A percentile compares a stretch with the other conserved stretches of the same genome.
Evolutionary conservation across 2,888 invertebrate genomes (phyloP).

Genomic region (Drosophila phalerata): DNA sequence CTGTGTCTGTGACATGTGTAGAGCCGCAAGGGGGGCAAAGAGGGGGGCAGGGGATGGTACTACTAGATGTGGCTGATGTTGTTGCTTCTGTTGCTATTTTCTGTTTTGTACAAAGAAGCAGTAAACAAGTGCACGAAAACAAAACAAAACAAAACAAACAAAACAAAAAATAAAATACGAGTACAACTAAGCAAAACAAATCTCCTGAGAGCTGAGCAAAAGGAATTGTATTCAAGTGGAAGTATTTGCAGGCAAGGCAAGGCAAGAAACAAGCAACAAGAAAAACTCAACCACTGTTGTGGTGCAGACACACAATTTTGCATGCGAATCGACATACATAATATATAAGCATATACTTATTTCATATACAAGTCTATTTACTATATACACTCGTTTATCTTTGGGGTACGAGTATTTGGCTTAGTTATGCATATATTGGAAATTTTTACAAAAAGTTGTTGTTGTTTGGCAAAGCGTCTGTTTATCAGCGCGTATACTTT

Average conservation of each 20-base stretch:
- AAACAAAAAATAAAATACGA: slow-evolving; percentile 56
- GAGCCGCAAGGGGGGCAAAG: slow-evolving; percentile 13
- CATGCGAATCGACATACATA: slow-evolving; percentile 5
- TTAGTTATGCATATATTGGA: slow-evolving; percentile 57
- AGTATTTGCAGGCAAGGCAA: slow-evolving; percentile 39
- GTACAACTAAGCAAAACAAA: slow-evolving; percentile 50
- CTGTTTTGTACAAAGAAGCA: slow-evolving; percentile 67
- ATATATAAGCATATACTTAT: slow-evolving; percentile 4
- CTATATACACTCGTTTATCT: slow-evolving; percentile 15
- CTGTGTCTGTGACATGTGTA: slow-evolving; percentile 47
- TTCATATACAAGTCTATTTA: slow-evolving; percentile 10
- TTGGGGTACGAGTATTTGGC: slow-evolving; percentile 17
- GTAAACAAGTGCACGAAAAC: slow-evolving; percentile 76
- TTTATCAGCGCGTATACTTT: slow-evolving; percentile 27
- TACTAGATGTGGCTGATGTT: slow-evolving; percentile 33
- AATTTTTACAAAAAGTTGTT: slow-evolving; percentile 31
- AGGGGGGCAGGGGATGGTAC: not conserved
- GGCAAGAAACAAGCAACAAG: slow-evolving; percentile 26
- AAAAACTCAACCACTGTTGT: slow-evolving; percentile 47
- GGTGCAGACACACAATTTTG: slow-evolving; percentile 43
- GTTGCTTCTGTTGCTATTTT: slow-evolving; percentile 39
- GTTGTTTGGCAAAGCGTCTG: slow-evolving; percentile 14
- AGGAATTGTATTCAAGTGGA: slow-evolving; percentile 65
- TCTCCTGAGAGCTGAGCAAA: slow-evolving; percentile 65
- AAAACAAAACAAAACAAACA: slow-evolving; percentile 41